Conservation (phyloP, 1,140 invertebrate species). For the Proales similis region DNA sequence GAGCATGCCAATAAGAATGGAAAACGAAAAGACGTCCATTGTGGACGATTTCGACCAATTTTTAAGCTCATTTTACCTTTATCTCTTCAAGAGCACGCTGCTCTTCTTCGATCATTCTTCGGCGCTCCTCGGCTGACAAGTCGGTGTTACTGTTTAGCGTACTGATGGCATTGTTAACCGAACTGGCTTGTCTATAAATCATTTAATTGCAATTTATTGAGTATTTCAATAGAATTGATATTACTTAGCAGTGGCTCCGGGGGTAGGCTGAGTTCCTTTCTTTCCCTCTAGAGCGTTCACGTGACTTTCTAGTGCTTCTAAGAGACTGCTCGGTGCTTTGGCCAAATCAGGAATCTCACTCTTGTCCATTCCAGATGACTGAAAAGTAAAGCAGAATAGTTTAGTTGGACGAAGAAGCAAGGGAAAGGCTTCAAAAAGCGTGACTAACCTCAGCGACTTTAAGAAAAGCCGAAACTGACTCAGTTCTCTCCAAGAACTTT, state of each 20-base stretch:
- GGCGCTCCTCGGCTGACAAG: slow-evolving; percentile 22
- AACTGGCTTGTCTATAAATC: neutral
- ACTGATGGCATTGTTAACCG: slow-evolving; percentile 17
- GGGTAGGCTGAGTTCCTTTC: neutral
- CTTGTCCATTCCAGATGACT: slow-evolving; percentile 97
- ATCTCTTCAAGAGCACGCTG: slow-evolving; percentile 30
- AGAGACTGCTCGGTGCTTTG: slow-evolving; percentile 92
- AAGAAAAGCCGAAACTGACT: slow-evolving; percentile 93
- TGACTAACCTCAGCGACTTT: slow-evolving; percentile 78
- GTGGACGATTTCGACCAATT: no score
- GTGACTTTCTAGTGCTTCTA: slow-evolving; percentile 95
- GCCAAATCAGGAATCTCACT: slow-evolving; percentile 97
- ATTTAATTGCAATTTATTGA: neutral
- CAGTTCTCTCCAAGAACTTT: slow-evolving; percentile 96
- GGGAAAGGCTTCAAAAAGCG: neutral
- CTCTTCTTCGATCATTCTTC: slow-evolving; percentile 35
- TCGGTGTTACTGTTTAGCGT: slow-evolving; percentile 21
- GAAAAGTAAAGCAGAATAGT: slow-evolving; percentile 45
- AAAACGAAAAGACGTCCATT: no score
- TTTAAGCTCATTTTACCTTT: slow-evolving; percentile 13
- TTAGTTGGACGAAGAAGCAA: neutral
- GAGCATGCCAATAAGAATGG: no score
- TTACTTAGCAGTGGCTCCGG: neutral
- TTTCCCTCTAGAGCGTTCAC: slow-evolving; percentile 52
- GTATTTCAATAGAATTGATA: neutral